Conservation (phyloP, 2,888 invertebrate genomes). For the Thelaira solivaga region DNA sequence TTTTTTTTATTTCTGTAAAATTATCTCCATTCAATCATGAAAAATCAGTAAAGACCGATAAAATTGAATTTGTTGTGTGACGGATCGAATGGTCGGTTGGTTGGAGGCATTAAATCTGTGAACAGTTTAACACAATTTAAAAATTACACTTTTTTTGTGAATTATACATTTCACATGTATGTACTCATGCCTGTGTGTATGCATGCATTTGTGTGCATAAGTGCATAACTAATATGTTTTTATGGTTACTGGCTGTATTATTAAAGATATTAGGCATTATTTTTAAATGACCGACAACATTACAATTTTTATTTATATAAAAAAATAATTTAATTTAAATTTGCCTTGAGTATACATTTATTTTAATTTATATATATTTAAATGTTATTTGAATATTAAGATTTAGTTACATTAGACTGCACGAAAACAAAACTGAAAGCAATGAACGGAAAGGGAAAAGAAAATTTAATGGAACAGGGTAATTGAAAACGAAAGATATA, state of each 20-base stretch:
- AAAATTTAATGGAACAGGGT: too few relatives aligned
- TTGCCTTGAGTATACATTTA: background rate
- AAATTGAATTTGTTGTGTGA: conserved; percentile 41
- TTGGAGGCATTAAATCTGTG: conserved; percentile 17
- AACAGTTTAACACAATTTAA: conserved; percentile 35
- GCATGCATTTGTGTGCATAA: background rate
- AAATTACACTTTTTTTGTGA: background rate
- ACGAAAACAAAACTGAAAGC: background rate
- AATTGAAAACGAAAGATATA: too few relatives aligned
- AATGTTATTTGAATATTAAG: background rate
- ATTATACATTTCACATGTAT: too few relatives aligned
- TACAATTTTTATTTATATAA: background rate
- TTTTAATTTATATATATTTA: background rate
- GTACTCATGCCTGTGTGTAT: too few relatives aligned
- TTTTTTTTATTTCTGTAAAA: conserved; percentile 3
- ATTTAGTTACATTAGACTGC: background rate
- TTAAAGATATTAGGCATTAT: background rate
- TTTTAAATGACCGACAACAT: background rate
- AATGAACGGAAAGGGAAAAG: background rate
- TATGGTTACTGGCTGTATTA: conserved; percentile 6
- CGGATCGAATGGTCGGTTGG: background rate
- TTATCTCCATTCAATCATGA: conserved; percentile 46
- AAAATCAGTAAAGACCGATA: conserved; percentile 59
- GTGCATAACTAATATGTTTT: conserved; percentile 5
- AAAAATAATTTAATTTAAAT: background rate